A percentile compares a stretch with the other conserved stretches of the same genome.
Evolutionary conservation across 1,140 invertebrate genomes (phyloP).

Genomic region (Zaprionus capensis): DNA sequence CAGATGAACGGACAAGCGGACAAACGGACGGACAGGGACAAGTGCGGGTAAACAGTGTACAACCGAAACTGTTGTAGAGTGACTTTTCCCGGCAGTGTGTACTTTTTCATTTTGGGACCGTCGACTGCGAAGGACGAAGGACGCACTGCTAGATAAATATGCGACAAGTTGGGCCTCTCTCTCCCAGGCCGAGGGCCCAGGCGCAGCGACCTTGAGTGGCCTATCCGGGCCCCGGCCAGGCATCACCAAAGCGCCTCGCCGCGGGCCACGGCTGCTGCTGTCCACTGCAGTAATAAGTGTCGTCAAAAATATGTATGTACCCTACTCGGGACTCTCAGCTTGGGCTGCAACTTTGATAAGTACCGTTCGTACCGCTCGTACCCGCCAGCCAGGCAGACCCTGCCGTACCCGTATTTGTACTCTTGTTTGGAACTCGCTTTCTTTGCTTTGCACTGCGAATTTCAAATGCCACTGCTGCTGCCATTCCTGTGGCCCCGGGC

Average conservation of each 20-base stretch:
- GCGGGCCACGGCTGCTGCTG: constrained; percentile 32
- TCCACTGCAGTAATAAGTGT: constrained; percentile 50
- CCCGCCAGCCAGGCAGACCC: not conserved
- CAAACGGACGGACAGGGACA: not conserved
- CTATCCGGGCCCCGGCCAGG: not conserved
- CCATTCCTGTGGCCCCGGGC: constrained; percentile 22
- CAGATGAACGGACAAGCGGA: not conserved
- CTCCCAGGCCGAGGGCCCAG: constrained; percentile 1
- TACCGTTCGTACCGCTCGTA: constrained; percentile 8
- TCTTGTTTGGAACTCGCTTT: constrained; percentile 2
- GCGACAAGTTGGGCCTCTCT: constrained; percentile 44
- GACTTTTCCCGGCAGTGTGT: constrained; percentile 16
- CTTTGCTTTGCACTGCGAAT: constrained; percentile 19
- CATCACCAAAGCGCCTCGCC: constrained; percentile 3
- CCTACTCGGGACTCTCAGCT: constrained; percentile 8
- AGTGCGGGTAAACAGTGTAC: constrained; percentile 23
- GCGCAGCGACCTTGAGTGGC: constrained; percentile 36
- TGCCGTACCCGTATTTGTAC: constrained; percentile 2
- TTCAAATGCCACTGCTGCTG: constrained; percentile 24
- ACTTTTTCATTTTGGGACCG: constrained; percentile 10
- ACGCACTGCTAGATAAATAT: constrained; percentile 43
- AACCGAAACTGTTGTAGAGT: constrained; percentile 27
- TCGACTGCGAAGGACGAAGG: constrained; percentile 13
- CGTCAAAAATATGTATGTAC: constrained; percentile 51
- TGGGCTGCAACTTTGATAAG: constrained; percentile 40